A percentile compares a stretch with the other conserved stretches of the same genome.
phyloP scores from a whole-genome alignment of 53 echinoderm and acorn worm genomes.

The Echinometra lucunter region DNA sequence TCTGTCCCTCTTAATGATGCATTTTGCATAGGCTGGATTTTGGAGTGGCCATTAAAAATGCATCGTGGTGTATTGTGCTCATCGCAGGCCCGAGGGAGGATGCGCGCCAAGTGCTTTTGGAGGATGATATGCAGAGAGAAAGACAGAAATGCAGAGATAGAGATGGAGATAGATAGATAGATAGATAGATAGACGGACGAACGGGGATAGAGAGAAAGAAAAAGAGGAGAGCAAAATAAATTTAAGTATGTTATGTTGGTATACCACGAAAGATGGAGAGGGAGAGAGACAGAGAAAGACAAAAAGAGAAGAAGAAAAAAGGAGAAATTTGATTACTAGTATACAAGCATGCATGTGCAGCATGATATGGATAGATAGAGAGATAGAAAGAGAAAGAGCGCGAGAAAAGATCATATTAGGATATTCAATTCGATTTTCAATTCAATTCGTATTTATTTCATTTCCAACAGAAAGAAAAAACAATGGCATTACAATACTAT shows the following conservation, averaged over 20 bases:
- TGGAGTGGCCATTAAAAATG: slow-evolving; percentile 50
- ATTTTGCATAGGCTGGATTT: slow-evolving; percentile 53
- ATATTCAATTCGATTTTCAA: too few relatives aligned
- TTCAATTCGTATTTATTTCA: too few relatives aligned
- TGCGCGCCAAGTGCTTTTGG: slow-evolving; percentile 2
- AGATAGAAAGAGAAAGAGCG: neutral
- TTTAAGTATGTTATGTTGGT: too few relatives aligned
- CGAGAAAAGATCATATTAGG: too few relatives aligned
- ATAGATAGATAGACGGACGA: neutral
- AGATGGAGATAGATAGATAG: neutral
- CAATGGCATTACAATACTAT: too few relatives aligned
- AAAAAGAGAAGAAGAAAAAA: too few relatives aligned
- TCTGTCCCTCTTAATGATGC: neutral
- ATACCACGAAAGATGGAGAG: neutral
- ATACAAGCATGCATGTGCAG: too few relatives aligned
- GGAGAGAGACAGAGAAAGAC: neutral
- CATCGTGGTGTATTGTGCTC: slow-evolving; percentile 34
- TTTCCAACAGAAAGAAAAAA: too few relatives aligned
- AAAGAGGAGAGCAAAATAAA: neutral
- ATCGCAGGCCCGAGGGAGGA: neutral
- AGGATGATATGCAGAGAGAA: neutral
- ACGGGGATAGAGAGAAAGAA: neutral
- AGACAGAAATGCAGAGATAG: neutral
- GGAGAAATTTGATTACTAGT: too few relatives aligned
- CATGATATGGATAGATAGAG: too few relatives aligned